Evolutionary conservation across 2,888 invertebrate species (phyloP), one percentile per base, ranked within the genome.

Genomic region (Platycheirus rosarum): DNA sequence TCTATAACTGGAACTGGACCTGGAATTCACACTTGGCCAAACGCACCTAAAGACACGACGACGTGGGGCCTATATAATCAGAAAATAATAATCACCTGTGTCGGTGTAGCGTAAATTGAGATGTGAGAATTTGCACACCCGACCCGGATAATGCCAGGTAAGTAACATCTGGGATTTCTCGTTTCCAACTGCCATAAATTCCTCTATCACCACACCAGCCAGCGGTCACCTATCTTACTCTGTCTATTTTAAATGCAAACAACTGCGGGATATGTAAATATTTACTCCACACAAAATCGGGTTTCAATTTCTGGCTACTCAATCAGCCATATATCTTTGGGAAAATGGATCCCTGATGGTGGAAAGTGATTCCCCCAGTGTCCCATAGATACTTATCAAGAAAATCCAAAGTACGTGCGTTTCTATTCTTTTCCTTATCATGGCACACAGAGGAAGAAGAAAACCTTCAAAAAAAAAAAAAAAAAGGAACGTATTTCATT

Each of bases 91-190:
- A 82, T 82, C 77, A 82, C 82, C 77, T 73, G 71, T 82, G 77
- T 66, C 66, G 60, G 48, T 71, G 49, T 71, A 63, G 82, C 73
- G 82, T 77, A 82, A 82, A 82, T 82, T 82, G 82, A 82, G 82
- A 77, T 82, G 82, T 82, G 82, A 71, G 82, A 82, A 77, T 77
- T 82, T 77, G 73, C 82, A 57, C 82, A 82, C 77, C 71, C 65
- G 48, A 82, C 82, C 71, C 51, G 48, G 76, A 71, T 76, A 70
- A 42, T 44, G 40, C 44, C 55, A 14, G 57, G 44, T 71, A 44
- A 71, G 60, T 29, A 32, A 5, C 16, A 32, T 23, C 6, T 13
- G 44, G 16, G 8, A 13, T 76, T 51, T 55, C 46, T 40, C 23
- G 20, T 48, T 32, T 7, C 6, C 16, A 55, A 35, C 29, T 18